Evolutionary conservation across 2,113 vertebrate species (phyloP).

Genomic region (Saccopteryx bilineata): DNA sequence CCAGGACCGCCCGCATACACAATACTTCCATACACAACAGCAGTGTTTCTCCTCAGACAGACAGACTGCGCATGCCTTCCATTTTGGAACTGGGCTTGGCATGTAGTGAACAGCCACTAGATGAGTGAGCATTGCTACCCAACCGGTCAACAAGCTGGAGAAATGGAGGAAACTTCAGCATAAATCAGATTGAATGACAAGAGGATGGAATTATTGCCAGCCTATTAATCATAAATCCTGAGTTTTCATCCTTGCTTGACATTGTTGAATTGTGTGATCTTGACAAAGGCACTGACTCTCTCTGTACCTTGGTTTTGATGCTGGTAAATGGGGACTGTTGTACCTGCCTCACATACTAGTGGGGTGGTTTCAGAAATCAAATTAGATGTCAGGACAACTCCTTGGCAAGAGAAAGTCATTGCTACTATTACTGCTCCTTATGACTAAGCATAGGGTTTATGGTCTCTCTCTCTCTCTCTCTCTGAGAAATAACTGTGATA

Average conservation of each 20-base stretch:
- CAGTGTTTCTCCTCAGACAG: background rate
- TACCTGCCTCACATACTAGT: background rate
- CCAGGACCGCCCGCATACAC: background rate
- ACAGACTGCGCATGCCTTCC: background rate
- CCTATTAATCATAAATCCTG: background rate
- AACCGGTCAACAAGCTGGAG: background rate
- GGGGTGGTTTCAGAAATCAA: slow-evolving; percentile 4
- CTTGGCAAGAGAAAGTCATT: slow-evolving; percentile 41
- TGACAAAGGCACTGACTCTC: background rate
- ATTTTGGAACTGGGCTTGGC: background rate
- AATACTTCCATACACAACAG: background rate
- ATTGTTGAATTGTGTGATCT: background rate
- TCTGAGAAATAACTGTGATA: slow-evolving; percentile 66
- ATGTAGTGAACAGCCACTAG: background rate
- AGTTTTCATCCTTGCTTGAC: background rate
- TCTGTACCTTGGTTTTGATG: background rate
- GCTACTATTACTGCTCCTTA: slow-evolving; percentile 38
- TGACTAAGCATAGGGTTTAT: slow-evolving; percentile 45
- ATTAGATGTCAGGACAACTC: slow-evolving; percentile 32
- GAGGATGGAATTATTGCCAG: background rate
- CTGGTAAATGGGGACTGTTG: background rate
- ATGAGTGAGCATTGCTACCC: background rate
- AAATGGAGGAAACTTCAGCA: background rate
- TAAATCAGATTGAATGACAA: background rate
- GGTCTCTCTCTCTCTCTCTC: background rate